Evolutionary conservation across 2,113 vertebrate genomes (phyloP).

Genomic region (Isurus oxyrinchus): DNA sequence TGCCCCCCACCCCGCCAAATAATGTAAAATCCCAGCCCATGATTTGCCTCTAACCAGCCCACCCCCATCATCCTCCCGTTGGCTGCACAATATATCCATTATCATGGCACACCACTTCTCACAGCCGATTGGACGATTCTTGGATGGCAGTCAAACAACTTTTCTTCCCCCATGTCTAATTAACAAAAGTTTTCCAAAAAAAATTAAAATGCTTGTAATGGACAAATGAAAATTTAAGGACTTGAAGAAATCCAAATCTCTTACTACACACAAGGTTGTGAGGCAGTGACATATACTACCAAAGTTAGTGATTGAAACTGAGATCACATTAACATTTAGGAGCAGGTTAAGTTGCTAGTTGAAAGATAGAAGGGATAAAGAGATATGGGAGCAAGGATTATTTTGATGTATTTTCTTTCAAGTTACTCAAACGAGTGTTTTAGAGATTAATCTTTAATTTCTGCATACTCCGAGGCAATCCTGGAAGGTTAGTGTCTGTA

Average conservation of each 20-base stretch:
- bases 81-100: not conserved
- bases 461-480: not conserved
- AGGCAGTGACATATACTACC: too few relatives aligned
- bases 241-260: too few relatives aligned
- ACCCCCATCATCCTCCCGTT: not conserved
- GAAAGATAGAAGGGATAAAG: too few relatives aligned
- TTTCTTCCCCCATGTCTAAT: not conserved
- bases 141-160: not conserved
- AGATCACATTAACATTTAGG: too few relatives aligned
- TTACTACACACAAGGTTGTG: too few relatives aligned
- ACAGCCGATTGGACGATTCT: not conserved
- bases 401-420: not conserved
- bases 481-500: not conserved
- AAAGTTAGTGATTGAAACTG: too few relatives aligned
- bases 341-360: too few relatives aligned
- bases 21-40: not conserved
- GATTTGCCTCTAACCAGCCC: not conserved
- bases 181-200: not conserved
- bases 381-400: not conserved
- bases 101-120: not conserved
- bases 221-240: too few relatives aligned
- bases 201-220: not conserved
- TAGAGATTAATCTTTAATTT: not conserved
- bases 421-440: not conserved
- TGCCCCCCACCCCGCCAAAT: too few relatives aligned